These are phyloP conservation scores for Micromesistius poutassou DNA, from an alignment of 2,797 vertebrate genomes.

Conservation along the genomic window DNA sequence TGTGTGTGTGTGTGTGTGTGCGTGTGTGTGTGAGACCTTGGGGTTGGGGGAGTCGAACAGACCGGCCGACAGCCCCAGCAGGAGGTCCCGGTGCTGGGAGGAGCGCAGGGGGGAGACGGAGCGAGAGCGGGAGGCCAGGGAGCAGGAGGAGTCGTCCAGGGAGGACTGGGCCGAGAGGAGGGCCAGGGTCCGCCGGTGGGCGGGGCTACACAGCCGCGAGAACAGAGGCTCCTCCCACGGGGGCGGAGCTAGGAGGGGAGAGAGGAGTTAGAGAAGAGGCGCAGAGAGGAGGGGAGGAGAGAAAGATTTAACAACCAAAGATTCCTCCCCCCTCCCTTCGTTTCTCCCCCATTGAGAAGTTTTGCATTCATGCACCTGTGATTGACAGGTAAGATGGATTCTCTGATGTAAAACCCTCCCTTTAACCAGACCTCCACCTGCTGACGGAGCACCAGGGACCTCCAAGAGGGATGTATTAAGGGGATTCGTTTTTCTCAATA, in stretches of 20 bases:
- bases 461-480: no score
- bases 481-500: no score
- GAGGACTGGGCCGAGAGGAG: slow-evolving; percentile 83
- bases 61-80: slow-evolving; percentile 92
- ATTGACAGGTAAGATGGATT: neutral
- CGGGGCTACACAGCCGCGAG: slow-evolving; percentile 75
- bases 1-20: no score
- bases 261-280: no score
- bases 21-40: slow-evolving; percentile 71
- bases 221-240: slow-evolving; percentile 78
- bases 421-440: neutral
- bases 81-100: slow-evolving; percentile 79
- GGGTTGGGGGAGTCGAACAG: slow-evolving; percentile 95
- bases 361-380: neutral
- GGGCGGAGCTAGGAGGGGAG: slow-evolving; percentile 27
- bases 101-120: slow-evolving; percentile 85
- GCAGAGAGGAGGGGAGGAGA: no score
- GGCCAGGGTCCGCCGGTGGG: slow-evolving; percentile 72
- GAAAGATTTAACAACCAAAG: slow-evolving; percentile 6
- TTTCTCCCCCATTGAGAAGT: no score
- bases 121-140: slow-evolving; percentile 78
- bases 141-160: slow-evolving; percentile 81
- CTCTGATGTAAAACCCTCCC: no score
- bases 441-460: no score
- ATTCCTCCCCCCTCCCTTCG: neutral